Evolutionary conservation across 2,113 vertebrate species (phyloP).

Genomic region (Peromyscus leucopus): DNA sequence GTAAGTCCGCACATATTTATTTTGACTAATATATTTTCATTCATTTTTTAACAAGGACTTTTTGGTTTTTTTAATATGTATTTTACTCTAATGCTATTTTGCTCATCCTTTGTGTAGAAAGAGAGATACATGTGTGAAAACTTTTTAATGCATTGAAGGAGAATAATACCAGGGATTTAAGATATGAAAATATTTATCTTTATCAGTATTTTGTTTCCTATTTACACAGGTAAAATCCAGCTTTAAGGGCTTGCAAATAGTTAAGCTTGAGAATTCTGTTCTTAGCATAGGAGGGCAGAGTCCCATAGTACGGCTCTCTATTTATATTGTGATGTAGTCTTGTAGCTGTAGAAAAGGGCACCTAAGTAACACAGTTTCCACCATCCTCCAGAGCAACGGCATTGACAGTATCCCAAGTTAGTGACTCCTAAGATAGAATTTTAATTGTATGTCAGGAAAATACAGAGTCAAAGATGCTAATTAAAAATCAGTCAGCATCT

Average conservation of each 20-base stretch:
- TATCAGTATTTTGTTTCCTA: neutral
- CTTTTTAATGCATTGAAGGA: neutral
- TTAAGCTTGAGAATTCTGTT: neutral
- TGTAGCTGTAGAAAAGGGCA: neutral
- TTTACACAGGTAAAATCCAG: neutral
- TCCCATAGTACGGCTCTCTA: neutral
- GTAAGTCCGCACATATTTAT: neutral
- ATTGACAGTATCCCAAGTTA: neutral
- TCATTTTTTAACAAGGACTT: neutral
- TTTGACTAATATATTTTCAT: slow-evolving; percentile 8
- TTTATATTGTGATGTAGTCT: neutral
- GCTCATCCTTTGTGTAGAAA: neutral
- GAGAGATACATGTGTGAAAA: neutral
- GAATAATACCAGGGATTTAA: neutral
- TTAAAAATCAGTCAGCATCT: neutral
- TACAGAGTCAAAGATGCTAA: neutral
- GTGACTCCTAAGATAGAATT: neutral
- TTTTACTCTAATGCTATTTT: neutral
- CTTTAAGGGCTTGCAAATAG: neutral
- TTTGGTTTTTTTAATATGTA: neutral
- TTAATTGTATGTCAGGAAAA: slow-evolving; percentile 7
- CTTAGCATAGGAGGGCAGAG: neutral
- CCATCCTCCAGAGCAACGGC: neutral
- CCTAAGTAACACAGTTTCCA: neutral
- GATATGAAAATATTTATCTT: neutral